A percentile compares a stretch with the other conserved stretches of the same genome.
Evolutionary conservation across 2,113 vertebrate genomes (phyloP).

Genomic region (Megaceryle torquata): DNA sequence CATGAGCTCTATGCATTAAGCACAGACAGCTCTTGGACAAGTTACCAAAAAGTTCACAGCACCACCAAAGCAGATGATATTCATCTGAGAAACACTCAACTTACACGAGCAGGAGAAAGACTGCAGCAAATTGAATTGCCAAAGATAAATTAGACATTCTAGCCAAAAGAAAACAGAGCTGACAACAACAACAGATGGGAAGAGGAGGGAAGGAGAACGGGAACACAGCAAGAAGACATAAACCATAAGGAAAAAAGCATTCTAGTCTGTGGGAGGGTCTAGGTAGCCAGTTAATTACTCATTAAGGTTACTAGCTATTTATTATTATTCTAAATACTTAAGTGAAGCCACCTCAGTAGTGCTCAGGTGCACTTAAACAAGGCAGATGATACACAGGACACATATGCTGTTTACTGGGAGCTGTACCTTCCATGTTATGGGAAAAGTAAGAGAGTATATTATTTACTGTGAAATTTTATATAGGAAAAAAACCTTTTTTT

Average conservation of each 20-base stretch:
- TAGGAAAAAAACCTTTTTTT: not conserved
- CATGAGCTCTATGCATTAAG: not conserved
- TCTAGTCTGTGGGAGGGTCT: constrained; percentile 43
- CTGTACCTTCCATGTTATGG: not conserved
- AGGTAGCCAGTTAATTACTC: constrained; percentile 58
- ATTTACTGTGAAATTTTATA: not conserved
- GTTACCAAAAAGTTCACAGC: not conserved
- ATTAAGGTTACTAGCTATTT: constrained; percentile 43
- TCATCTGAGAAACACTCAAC: constrained; percentile 15
- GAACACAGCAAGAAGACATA: constrained; percentile 45
- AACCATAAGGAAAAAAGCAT: constrained; percentile 68
- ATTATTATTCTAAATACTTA: constrained; percentile 21
- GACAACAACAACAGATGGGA: constrained; percentile 71
- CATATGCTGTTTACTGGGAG: not conserved
- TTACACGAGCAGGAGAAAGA: not conserved
- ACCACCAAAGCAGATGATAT: not conserved
- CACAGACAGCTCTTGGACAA: not conserved
- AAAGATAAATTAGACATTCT: constrained; percentile 44
- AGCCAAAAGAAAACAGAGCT: constrained; percentile 64
- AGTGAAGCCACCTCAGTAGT: not conserved
- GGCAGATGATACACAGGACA: not conserved
- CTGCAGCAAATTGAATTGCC: constrained; percentile 51
- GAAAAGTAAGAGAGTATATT: not conserved
- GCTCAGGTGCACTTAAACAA: not conserved
- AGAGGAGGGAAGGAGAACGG: constrained; percentile 55